Percentiles rank a stretch among this genome's conserved stretches.
phyloP scores from a whole-genome alignment of 2,797 vertebrate species.

The Chrysocyon brachyurus region DNA sequence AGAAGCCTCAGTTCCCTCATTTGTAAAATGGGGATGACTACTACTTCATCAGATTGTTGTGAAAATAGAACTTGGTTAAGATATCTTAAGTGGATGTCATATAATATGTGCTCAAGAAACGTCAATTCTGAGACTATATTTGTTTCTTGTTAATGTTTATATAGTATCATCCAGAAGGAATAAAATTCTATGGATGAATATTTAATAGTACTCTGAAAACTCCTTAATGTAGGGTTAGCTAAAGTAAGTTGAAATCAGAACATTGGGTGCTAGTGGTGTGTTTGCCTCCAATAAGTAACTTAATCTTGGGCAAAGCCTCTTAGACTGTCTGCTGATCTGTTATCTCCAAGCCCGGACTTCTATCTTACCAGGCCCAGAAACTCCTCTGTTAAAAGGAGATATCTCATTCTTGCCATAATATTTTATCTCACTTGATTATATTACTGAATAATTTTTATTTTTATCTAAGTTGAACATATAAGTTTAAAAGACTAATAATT shows the following conservation, averaged over 20 bases:
- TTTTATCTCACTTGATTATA: neutral
- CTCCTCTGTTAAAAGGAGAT: neutral
- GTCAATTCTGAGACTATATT: neutral
- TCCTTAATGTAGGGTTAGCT: neutral
- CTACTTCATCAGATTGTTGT: neutral
- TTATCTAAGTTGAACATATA: neutral
- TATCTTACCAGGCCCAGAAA: neutral
- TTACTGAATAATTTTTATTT: constrained; percentile 10
- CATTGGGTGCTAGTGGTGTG: neutral
- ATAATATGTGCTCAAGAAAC: neutral
- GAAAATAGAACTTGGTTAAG: neutral
- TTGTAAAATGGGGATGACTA: neutral
- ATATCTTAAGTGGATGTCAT: neutral
- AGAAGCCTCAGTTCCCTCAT: neutral
- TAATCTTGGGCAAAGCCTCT: neutral
- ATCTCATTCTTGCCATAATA: neutral
- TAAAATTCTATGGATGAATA: neutral
- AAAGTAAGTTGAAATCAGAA: neutral
- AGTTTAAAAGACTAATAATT: constrained; percentile 20
- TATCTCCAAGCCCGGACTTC: neutral
- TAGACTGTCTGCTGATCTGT: neutral
- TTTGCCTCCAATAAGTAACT: constrained; percentile 5
- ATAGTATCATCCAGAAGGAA: neutral
- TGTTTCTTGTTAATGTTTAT: constrained; percentile 29
- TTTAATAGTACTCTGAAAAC: constrained; percentile 15